phyloP scores from a whole-genome alignment of 2,113 vertebrate genomes.

The Fulmarus glacialis region DNA sequence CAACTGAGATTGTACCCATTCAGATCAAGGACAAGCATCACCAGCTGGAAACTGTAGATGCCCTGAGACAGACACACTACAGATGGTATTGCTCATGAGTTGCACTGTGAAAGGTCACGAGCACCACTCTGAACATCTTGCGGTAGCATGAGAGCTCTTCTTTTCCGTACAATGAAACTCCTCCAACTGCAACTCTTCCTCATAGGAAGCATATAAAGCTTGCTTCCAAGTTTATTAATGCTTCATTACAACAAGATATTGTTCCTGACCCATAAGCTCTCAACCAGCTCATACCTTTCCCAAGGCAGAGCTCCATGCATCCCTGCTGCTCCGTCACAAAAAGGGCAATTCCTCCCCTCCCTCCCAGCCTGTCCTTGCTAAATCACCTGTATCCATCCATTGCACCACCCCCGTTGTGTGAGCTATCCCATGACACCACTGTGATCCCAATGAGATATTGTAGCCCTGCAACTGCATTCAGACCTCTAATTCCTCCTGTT shows the following conservation, averaged over 20 bases:
- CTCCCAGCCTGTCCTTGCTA: neutral
- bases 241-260: neutral
- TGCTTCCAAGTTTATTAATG: neutral
- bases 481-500: neutral
- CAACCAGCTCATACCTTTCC: neutral
- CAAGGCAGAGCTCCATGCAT: neutral
- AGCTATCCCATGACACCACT: neutral
- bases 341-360: neutral
- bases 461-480: neutral
- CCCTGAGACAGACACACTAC: neutral
- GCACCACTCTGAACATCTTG: neutral
- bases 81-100: neutral
- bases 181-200: neutral
- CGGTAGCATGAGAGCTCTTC: neutral
- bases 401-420: neutral
- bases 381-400: neutral
- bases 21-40: neutral
- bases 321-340: neutral
- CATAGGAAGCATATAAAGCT: neutral
- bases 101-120: neutral
- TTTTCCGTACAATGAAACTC: neutral
- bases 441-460: neutral
- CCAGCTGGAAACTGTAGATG: neutral
- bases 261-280: neutral
- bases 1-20: neutral